Percentiles rank a stretch among this genome's conserved stretches.
These are phyloP conservation scores for Heterochromis multidens DNA, from an alignment of 2,113 vertebrate species.

Conservation along the genomic window DNA sequence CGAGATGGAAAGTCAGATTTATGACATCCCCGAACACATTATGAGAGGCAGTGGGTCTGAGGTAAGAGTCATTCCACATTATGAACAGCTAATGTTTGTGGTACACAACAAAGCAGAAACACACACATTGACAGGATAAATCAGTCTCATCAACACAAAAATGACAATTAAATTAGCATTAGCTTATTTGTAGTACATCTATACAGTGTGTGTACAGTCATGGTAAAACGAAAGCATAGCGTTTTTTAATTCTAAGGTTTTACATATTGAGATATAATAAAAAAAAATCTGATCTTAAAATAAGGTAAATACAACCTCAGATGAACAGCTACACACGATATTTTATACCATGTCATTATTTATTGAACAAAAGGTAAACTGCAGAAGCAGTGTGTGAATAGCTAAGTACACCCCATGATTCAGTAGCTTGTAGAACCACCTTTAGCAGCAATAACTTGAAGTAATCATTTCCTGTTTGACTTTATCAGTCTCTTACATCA, in stretches of 20 bases:
- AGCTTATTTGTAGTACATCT: not conserved
- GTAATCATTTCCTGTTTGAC: not conserved
- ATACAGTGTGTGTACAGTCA: not conserved
- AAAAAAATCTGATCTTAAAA: not conserved
- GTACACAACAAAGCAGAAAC: too few relatives aligned
- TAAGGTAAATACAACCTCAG: not conserved
- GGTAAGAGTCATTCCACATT: conserved; percentile 65
- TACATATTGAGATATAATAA: not conserved
- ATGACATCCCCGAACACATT: conserved; percentile 88
- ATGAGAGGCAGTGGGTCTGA: conserved; percentile 87
- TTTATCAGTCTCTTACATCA: not conserved
- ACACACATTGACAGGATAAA: not conserved
- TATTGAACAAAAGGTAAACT: not conserved
- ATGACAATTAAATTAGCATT: not conserved
- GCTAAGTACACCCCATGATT: not conserved
- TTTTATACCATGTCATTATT: not conserved
- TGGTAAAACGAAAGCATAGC: not conserved
- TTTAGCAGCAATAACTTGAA: not conserved
- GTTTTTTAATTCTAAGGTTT: not conserved
- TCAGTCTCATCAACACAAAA: not conserved
- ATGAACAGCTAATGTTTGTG: not conserved
- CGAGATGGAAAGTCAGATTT: conserved; percentile 95
- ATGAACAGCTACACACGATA: not conserved
- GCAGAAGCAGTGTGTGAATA: not conserved
- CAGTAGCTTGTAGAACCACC: not conserved